phyloP scores from a whole-genome alignment of 1,140 invertebrate genomes.

The Pygmarrhopalites habei region DNA sequence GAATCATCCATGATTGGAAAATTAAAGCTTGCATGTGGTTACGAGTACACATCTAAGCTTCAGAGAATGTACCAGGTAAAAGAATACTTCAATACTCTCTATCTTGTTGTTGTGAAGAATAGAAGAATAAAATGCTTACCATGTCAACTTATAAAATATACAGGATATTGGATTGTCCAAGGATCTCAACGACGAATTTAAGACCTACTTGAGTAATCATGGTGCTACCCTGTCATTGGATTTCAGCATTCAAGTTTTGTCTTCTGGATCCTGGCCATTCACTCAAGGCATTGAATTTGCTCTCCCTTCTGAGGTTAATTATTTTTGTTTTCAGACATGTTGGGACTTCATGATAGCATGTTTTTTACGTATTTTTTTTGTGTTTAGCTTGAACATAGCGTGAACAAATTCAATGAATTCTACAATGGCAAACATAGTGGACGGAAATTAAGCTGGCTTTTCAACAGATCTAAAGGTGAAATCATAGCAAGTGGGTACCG shows the following conservation, averaged over 20 bases:
- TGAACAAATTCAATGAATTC: constrained; percentile 90
- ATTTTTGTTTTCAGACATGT: too few relatives aligned
- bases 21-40: constrained; percentile 97
- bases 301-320: constrained; percentile 75
- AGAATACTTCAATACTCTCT: too few relatives aligned
- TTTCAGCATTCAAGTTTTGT: constrained; percentile 92
- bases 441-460: constrained; percentile 93
- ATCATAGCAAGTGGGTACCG: constrained; percentile 88
- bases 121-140: too few relatives aligned
- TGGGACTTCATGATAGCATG: too few relatives aligned
- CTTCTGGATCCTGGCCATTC: constrained; percentile 97
- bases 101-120: too few relatives aligned
- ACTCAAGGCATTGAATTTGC: constrained; percentile 85
- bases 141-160: too few relatives aligned
- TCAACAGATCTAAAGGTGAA: constrained; percentile 96
- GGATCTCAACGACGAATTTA: constrained; percentile 91
- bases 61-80: constrained; percentile 92
- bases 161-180: constrained; percentile 96
- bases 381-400: constrained; percentile 77
- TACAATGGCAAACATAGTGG: constrained; percentile 94
- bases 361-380: constrained; percentile 22
- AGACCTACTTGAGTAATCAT: constrained; percentile 58
- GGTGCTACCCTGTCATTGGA: constrained; percentile 73
- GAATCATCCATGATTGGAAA: constrained; percentile 99
- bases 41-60: constrained; percentile 97